Evolutionary conservation across 2,797 vertebrate genomes (phyloP), one percentile per base, ranked within the genome.

Genomic region (Stomatorhinus walkeri): DNA sequence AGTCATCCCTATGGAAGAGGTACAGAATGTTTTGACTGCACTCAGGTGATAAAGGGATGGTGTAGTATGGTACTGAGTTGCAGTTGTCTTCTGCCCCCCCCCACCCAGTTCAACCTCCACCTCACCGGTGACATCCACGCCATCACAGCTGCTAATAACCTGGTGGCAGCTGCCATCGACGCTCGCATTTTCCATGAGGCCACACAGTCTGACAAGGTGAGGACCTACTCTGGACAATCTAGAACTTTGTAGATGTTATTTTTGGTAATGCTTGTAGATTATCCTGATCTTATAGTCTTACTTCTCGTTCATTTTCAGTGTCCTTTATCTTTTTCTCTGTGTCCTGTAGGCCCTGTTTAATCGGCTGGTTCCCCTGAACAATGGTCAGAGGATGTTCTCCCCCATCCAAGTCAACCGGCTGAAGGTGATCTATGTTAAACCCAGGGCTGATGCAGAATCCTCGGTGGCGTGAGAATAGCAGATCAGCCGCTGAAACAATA

Each of bases 1-100:
- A 91, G 97, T 99, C 91, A 94, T 99, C 93, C 98, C 98, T 16
- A 99, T 99, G 98, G 98, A 99, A 92, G 98, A 99, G 98, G 98
- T 99, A 97, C 16, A 22, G 5, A 87, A 46, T 1, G 0, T 16
- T 32, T 76, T 22, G 7, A 7, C 56, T 14, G 14, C 51, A 8
- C 32, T 46, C 51, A 12, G 52, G 52, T 85, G 49, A 49, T 54
- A 54, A 85, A 22, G 46, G 10, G 22, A 10, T 52, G 2, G 12
- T 8, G 24, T 85, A 85, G 12, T 16, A 52, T 36, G 48, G 84
- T 72, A 19, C 24, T 85, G 10, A 48, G 64, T 3, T 36, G 8
- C 48, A 46, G 40, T 88, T 79, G 16, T 87, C 0, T 51, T 32
- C 87, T 87, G 36, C 86, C 0, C 46, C 43, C 89, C 87, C 81